Conservation (phyloP, 1,140 invertebrate species). For the Trichonephila clavata region DNA sequence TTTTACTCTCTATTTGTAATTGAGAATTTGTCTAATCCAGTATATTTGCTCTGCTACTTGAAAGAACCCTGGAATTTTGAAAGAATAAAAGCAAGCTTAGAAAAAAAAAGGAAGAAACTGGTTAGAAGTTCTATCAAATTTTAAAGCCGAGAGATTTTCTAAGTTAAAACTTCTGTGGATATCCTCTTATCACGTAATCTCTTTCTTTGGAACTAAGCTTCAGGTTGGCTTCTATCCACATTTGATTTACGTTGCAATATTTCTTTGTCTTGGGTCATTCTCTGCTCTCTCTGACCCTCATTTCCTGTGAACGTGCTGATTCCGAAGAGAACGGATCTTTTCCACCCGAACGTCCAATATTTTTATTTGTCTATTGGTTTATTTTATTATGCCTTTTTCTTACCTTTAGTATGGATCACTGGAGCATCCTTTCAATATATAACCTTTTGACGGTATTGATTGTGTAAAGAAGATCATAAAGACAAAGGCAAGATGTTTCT, state of each 20-base stretch:
- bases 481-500: neutral
- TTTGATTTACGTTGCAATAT: slow-evolving; percentile 38
- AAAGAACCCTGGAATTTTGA: neutral
- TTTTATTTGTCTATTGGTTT: slow-evolving; percentile 38
- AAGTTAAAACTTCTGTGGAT: neutral
- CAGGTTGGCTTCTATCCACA: slow-evolving; percentile 32
- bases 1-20: no score
- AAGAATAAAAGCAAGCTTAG: neutral
- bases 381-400: slow-evolving; percentile 25
- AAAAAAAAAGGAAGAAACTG: neutral
- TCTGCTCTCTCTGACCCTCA: neutral
- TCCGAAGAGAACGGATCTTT: slow-evolving; percentile 30
- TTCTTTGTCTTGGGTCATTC: slow-evolving; percentile 12
- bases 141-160: slow-evolving; percentile 3
- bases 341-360: slow-evolving; percentile 17
- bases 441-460: slow-evolving; percentile 37
- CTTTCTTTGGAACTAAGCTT: slow-evolving; percentile 16
- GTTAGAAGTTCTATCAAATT: slow-evolving; percentile 2
- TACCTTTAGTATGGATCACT: slow-evolving; percentile 3
- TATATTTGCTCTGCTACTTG: neutral
- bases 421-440: neutral
- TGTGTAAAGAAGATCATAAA: slow-evolving; percentile 25
- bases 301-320: slow-evolving; percentile 67
- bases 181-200: slow-evolving; percentile 39
- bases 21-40: no score